phyloP scores from a whole-genome alignment of 1,140 invertebrate genomes.

The Ectropis grisescens region DNA sequence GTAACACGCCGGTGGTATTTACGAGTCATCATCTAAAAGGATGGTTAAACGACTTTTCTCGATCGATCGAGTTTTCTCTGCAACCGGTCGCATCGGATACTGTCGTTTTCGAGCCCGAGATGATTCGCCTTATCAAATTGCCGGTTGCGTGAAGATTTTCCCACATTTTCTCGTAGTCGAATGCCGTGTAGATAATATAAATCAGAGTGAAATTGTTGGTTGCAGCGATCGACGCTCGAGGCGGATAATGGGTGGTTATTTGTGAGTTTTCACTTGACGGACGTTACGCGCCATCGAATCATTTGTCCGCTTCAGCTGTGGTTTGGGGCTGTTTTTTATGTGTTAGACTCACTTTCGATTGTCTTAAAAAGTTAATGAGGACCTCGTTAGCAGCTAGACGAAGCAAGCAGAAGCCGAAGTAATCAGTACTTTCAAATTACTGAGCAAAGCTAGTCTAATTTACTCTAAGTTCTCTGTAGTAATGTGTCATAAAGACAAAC shows the following conservation, averaged over 20 bases:
- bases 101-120: conserved; percentile 59
- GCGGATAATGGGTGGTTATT: conserved; percentile 55
- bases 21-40: conserved; percentile 31
- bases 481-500: too few species aligned
- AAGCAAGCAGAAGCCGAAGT: too few species aligned
- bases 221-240: conserved; percentile 32
- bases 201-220: conserved; percentile 60
- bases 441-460: too few species aligned
- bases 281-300: conserved; percentile 39
- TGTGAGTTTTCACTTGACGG: conserved; percentile 57
- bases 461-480: too few species aligned
- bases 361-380: background rate
- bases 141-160: conserved; percentile 55
- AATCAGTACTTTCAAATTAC: too few species aligned
- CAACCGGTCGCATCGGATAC: conserved; percentile 51
- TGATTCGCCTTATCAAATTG: conserved; percentile 64
- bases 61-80: conserved; percentile 50
- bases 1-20: background rate
- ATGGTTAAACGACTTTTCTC: conserved; percentile 47
- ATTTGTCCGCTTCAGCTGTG: too few species aligned
- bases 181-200: conserved; percentile 49
- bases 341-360: conserved; percentile 8
- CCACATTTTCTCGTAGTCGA: conserved; percentile 53
- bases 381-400: conserved; percentile 1
- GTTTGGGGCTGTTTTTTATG: too few species aligned